A percentile compares a stretch with the other conserved stretches of the same genome.
Conservation (phyloP, 2,113 vertebrate genomes). For the Heteronetta atricapilla region DNA sequence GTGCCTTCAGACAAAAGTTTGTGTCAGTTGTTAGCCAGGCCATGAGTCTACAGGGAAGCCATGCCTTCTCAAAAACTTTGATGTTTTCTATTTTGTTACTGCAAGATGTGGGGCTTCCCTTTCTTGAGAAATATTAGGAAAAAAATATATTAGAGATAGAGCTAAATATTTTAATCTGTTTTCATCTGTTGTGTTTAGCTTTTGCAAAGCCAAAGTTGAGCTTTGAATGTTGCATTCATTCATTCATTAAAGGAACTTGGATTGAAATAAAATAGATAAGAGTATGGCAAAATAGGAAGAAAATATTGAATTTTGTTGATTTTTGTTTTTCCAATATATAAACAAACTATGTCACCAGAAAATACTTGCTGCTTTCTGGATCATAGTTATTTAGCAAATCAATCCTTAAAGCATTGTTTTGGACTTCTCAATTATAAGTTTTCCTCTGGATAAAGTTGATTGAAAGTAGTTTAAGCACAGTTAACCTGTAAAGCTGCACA, state of each 20-base stretch:
- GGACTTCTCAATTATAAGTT: background rate
- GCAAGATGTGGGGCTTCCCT: background rate
- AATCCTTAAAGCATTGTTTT: background rate
- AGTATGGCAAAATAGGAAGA: background rate
- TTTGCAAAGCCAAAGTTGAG: background rate
- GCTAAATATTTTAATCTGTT: background rate
- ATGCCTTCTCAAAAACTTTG: background rate
- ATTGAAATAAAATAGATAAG: background rate
- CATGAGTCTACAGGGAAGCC: background rate
- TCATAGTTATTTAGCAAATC: background rate
- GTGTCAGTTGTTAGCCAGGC: background rate
- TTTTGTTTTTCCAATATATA: background rate
- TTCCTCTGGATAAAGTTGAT: background rate
- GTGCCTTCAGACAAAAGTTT: background rate
- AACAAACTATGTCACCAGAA: background rate
- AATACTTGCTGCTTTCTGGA: background rate
- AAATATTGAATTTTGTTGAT: background rate
- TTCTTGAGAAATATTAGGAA: background rate
- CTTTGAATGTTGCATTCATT: background rate
- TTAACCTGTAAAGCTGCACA: background rate
- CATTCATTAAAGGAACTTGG: background rate
- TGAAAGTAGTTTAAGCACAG: background rate
- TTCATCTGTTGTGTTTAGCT: rapidly evolving
- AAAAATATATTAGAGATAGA: background rate
- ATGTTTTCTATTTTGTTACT: background rate